phyloP scores from a whole-genome alignment of 92 coral and sea anemone species.

The Micromussa lordhowensis region DNA sequence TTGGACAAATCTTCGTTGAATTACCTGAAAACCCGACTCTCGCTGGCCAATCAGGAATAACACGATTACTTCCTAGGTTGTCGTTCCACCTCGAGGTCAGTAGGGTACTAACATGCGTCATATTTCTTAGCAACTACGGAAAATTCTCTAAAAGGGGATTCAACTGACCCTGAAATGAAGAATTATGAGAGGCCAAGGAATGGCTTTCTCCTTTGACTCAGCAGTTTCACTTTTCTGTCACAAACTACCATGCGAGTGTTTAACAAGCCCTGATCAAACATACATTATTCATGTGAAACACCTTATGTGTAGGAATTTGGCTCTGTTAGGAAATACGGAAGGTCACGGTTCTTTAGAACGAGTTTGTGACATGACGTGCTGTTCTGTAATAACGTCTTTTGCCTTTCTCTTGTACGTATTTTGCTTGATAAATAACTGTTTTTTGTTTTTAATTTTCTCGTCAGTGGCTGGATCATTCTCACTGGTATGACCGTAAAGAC shows the following conservation, averaged over 20 bases:
- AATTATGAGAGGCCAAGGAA: too few relatives aligned
- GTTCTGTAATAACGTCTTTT: background rate
- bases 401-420: background rate
- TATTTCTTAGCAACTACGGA: background rate
- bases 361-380: background rate
- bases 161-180: too few relatives aligned
- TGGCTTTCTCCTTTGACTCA: too few relatives aligned
- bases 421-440: background rate
- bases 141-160: too few relatives aligned
- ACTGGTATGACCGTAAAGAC: slow-evolving; percentile 98
- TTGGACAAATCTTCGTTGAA: background rate
- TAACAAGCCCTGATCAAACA: too few relatives aligned
- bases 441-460: background rate
- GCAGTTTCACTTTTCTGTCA: too few relatives aligned
- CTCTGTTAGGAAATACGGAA: too few relatives aligned
- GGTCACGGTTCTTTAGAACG: background rate
- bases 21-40: background rate
- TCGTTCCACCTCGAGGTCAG: too few relatives aligned
- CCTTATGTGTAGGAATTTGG: too few relatives aligned
- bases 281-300: too few relatives aligned
- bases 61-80: background rate
- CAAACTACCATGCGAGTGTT: too few relatives aligned
- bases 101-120: background rate
- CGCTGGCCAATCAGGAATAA: background rate
- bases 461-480: slow-evolving; percentile 92